Evolutionary conservation across 37 sponge, comb jelly and placozoan species (phyloP).

Genomic region (Aphrocallistes beatrix): DNA sequence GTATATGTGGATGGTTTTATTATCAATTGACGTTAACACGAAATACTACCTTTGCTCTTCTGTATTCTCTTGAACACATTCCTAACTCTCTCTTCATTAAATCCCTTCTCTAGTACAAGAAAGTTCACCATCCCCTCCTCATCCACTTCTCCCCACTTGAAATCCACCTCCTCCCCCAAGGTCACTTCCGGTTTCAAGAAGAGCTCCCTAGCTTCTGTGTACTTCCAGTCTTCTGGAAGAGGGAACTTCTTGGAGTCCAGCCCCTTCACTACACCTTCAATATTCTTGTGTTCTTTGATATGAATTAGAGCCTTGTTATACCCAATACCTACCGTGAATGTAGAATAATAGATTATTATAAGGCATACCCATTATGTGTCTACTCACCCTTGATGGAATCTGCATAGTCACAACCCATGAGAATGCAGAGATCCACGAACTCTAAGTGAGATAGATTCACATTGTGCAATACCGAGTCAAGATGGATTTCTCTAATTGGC

Average conservation of each 20-base stretch:
- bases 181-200: constrained; percentile 19
- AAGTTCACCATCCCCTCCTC: constrained; percentile 79
- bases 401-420: constrained; percentile 98
- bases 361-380: neutral
- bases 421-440: constrained; percentile 96
- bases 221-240: constrained; percentile 28
- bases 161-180: neutral
- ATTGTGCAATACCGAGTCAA: constrained; percentile 48
- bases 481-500: constrained; percentile 76
- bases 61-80: constrained; percentile 67
- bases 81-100: constrained; percentile 83
- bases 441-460: constrained; percentile 30
- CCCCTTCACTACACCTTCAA: constrained; percentile 60
- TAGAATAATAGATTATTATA: neutral
- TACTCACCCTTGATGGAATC: constrained; percentile 78
- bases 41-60: constrained; percentile 39
- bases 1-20: too few species aligned
- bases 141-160: constrained; percentile 79
- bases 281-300: constrained; percentile 62
- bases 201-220: constrained; percentile 24
- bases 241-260: constrained; percentile 30
- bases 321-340: constrained; percentile 62
- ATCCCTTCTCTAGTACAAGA: constrained; percentile 80
- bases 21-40: too few species aligned
- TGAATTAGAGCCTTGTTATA: constrained; percentile 74